Evolutionary conservation across 2,113 vertebrate genomes (phyloP).

Genomic region (Lepisosteus oculatus): DNA sequence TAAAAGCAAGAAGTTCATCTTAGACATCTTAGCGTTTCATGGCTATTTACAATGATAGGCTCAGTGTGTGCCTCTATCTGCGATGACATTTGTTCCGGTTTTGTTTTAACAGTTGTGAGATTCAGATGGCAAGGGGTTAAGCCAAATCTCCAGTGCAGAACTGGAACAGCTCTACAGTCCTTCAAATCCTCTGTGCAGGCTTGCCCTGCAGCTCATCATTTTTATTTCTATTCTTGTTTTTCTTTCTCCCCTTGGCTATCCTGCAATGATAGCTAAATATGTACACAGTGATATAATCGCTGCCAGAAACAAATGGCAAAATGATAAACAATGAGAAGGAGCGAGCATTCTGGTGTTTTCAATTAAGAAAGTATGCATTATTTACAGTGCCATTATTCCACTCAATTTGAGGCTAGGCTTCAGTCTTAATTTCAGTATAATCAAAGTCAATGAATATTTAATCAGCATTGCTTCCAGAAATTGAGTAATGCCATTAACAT

Average conservation of each 20-base stretch:
- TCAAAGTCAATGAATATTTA: constrained; percentile 92
- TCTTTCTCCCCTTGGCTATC: neutral
- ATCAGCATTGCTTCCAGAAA: constrained; percentile 84
- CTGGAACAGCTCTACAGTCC: neutral
- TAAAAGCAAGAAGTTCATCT: no score
- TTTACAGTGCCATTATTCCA: constrained; percentile 85
- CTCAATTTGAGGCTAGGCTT: constrained; percentile 80
- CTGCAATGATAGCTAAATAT: constrained; percentile 50
- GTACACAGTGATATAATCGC: constrained; percentile 58
- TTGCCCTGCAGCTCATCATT: constrained; percentile 12
- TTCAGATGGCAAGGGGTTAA: neutral
- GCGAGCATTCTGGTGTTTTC: constrained; percentile 77
- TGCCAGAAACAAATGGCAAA: constrained; percentile 75
- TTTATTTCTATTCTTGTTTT: constrained; percentile 24
- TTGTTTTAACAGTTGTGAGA: neutral
- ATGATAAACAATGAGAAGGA: constrained; percentile 57
- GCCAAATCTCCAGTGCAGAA: neutral
- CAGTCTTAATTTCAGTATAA: constrained; percentile 88
- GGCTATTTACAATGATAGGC: no score
- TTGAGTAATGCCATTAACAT: constrained; percentile 85
- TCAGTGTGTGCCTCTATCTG: no score
- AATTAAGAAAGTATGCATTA: constrained; percentile 85
- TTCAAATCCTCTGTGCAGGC: neutral
- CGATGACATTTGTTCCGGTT: no score
- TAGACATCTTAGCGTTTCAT: no score